Evolutionary conservation across 2,888 invertebrate species (phyloP), one percentile per base, ranked within the genome.

Genomic region (Torymus texanus): DNA sequence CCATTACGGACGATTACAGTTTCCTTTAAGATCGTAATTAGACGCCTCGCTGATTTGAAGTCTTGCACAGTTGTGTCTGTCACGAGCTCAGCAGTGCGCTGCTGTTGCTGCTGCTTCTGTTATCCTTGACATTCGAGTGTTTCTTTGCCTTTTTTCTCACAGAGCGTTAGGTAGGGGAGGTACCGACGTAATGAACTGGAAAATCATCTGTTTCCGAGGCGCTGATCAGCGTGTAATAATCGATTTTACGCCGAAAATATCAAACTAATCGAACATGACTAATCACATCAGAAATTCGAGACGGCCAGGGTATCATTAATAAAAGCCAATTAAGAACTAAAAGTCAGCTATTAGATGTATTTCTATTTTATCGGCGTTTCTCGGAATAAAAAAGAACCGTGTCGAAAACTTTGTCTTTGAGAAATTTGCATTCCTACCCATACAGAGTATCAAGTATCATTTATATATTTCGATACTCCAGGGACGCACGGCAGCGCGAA

Each of bases 1-100:
- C 83, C 84, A 86, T 86, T 87, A 85, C 84, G 83, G 84, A 85
- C 84, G 84, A 86, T 86, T 85, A 82, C 81, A 78, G 83, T 83
- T 84, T 82, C 81, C 82, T 85, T 84, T 78, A 82, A 83, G 82
- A 83, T 75, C 78, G 81, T 84, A 86, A 86, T 85, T 83, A 84
- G 81, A 84, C 67, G 80, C 74, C 80, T 77, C 67, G 67, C 75
- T 68, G 78, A 81, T 79, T 81, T 67, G 68, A 62, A 73, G 75
- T 58, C 58, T 41, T 16, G 55, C 55, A 29, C 65, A 51, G 24
- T 66, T 21, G 68, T 50, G 18, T 59, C 50, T 41, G 41, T 41
- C 41, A 41, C 41, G 41, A 5, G 41, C 41, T 41, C 41, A 8
- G 41, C 8, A 41, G 8, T 8, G 41, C 41, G n/a, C 51, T 58